These are phyloP conservation scores for Potamilus streckersoni DNA, from an alignment of 1,140 invertebrate genomes.

Conservation along the genomic window DNA sequence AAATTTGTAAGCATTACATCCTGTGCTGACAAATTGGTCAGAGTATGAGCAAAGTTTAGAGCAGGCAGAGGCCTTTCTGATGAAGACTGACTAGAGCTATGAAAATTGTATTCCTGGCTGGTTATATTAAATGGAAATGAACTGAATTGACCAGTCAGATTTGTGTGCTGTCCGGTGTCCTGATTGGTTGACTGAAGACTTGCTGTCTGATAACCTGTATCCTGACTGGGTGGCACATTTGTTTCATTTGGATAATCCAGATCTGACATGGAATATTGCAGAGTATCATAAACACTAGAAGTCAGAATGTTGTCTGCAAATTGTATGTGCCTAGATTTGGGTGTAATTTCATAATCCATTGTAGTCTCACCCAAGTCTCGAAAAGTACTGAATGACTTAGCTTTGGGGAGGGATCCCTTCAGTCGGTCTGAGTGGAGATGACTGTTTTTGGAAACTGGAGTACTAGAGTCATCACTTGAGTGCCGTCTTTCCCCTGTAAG, in stretches of 20 bases:
- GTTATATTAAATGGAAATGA: constrained; percentile 32
- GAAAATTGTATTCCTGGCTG: constrained; percentile 24
- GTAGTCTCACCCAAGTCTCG: constrained; percentile 36
- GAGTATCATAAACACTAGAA: constrained; percentile 37
- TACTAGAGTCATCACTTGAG: constrained; percentile 9
- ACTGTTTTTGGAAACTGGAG: constrained; percentile 16
- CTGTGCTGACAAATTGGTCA: constrained; percentile 6
- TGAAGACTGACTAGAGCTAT: constrained; percentile 3
- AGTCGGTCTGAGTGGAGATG: constrained; percentile 2
- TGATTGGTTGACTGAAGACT: constrained; percentile 50
- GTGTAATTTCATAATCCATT: constrained; percentile 39
- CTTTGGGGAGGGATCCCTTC: constrained; percentile 15
- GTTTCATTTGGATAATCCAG: constrained; percentile 36
- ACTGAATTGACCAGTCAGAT: constrained; percentile 44
- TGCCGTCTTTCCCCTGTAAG: too few relatives aligned
- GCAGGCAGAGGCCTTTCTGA: constrained; percentile 6
- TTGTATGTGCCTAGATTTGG: constrained; percentile 19
- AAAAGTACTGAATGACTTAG: constrained; percentile 10
- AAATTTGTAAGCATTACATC: constrained; percentile 4
- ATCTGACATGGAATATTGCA: constrained; percentile 36
- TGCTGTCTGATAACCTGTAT: constrained; percentile 48
- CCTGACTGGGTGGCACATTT: constrained; percentile 33
- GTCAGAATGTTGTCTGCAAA: constrained; percentile 42
- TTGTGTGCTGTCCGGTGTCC: constrained; percentile 35
- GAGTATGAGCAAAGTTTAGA: constrained; percentile 16